Evolutionary conservation across 2,888 invertebrate species (phyloP).

Genomic region (Apamea epomidion): DNA sequence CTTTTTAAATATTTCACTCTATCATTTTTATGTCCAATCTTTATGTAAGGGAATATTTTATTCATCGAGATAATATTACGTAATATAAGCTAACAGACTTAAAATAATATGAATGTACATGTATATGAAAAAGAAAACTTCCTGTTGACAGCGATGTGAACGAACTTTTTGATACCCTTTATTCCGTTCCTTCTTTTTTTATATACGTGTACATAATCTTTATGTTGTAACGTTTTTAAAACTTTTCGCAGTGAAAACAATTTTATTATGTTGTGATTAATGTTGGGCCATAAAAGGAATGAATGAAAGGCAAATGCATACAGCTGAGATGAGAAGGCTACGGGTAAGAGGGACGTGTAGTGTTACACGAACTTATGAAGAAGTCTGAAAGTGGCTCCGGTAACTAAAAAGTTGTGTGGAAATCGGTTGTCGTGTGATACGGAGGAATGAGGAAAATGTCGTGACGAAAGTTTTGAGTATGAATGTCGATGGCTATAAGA

Average conservation of each 20-base stretch:
- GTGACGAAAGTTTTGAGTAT: too few relatives aligned
- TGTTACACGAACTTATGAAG: too few relatives aligned
- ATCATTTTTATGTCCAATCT: neutral
- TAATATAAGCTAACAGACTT: neutral
- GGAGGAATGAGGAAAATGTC: too few relatives aligned
- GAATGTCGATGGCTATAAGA: too few relatives aligned
- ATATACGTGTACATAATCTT: neutral
- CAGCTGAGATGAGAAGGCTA: too few relatives aligned
- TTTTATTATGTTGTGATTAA: neutral
- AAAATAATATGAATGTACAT: neutral
- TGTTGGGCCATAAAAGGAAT: too few relatives aligned
- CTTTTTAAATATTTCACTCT: neutral
- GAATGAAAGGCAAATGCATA: too few relatives aligned
- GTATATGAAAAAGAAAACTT: neutral
- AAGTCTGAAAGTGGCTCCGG: too few relatives aligned
- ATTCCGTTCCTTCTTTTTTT: neutral
- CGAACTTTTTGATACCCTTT: neutral
- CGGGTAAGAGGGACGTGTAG: too few relatives aligned
- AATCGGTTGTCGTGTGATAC: too few relatives aligned
- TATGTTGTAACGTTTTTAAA: neutral
- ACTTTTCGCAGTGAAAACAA: neutral
- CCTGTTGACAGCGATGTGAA: neutral
- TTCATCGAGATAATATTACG: neutral
- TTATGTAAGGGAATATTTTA: neutral
- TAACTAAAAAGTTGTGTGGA: too few relatives aligned